A percentile compares a stretch with the other conserved stretches of the same genome.
Evolutionary conservation across 2,113 vertebrate genomes (phyloP).

Genomic region (Centropus bengalensis): DNA sequence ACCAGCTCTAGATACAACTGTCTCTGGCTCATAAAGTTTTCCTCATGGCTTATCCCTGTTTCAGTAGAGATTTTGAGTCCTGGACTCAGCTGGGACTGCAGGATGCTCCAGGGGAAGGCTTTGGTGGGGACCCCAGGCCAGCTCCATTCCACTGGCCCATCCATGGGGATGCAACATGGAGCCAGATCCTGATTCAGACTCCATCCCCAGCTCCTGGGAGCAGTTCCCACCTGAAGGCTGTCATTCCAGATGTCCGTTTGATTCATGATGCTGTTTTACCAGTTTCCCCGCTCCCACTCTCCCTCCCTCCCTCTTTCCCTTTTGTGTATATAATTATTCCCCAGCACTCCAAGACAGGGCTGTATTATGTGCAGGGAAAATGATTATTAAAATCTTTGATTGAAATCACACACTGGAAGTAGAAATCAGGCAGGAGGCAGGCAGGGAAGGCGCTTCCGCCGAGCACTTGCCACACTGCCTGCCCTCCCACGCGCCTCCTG

Average conservation of each 20-base stretch:
- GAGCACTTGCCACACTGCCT: neutral
- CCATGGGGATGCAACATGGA: rapidly evolving
- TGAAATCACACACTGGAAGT: slow-evolving; percentile 53
- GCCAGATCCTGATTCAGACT: neutral
- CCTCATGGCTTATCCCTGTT: neutral
- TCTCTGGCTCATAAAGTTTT: neutral
- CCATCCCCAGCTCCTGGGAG: rapidly evolving
- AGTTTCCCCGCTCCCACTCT: neutral
- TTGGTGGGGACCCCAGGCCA: neutral
- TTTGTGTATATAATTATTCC: slow-evolving; percentile 75
- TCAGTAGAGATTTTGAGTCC: neutral
- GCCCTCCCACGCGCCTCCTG: neutral
- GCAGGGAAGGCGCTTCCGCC: neutral
- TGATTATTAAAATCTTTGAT: slow-evolving; percentile 63
- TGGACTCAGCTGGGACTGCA: rapidly evolving
- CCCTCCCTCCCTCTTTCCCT: neutral
- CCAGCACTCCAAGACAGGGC: slow-evolving; percentile 50
- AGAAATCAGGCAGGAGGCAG: slow-evolving; percentile 11
- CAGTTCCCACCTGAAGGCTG: neutral
- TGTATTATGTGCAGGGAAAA: slow-evolving; percentile 61
- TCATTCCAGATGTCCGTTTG: neutral
- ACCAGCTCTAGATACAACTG: rapidly evolving
- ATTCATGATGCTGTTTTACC: neutral
- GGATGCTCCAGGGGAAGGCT: neutral
- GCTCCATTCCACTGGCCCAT: rapidly evolving